Base-by-base conservation (phyloP, 2,797 vertebrate species). In the Xenentodon cancila region DNA sequence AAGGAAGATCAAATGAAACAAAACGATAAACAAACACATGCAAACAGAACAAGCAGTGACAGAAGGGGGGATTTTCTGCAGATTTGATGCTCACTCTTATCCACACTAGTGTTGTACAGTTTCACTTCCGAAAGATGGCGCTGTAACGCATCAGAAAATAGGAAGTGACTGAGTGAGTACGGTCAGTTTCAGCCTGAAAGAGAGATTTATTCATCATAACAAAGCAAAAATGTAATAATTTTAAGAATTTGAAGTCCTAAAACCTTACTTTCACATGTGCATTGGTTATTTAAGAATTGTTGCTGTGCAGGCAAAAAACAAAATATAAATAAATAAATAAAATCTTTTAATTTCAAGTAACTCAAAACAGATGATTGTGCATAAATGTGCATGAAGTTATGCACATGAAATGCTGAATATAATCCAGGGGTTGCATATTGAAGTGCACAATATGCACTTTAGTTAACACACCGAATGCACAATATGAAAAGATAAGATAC, bases 61-160 rank as follows among this genome's bases (percentile, higher is more conserved):
- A 40, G 9, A 63, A 21, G n/a, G 13, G 11, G 5, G 6, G 30
- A 11, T 12, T 37, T 37, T 37, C 4, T 37, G 9, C 34, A 13
- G 19, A 8, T 19, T 9, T 46, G 2, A 46, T 46, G 9, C 18
- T 18, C 25, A 16, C 3, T 5, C 16, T 44, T 7, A 18, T 20
- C 45, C n/a, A 47, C 5, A 46, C n/a, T 46, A 11, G 5, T 47
- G 78, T 64, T 53, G 12, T 81, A 20, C 1, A 17, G 0, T 5
- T 3, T 0, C 1, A 9, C 3, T 12, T 52, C 79, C 91, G 80
- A 75, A 68, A 91, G 91, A 73, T 81, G 87, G 89, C 22, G 43
- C 65, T 83, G 60, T 66, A 34, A 65, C 43, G 63, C 75, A 73
- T 45, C 40, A 61, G 59, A 58, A 9, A 20, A 13, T 17, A 21